Evolutionary conservation across 2,113 vertebrate genomes (phyloP).

Genomic region (Sylvilagus bachmani): DNA sequence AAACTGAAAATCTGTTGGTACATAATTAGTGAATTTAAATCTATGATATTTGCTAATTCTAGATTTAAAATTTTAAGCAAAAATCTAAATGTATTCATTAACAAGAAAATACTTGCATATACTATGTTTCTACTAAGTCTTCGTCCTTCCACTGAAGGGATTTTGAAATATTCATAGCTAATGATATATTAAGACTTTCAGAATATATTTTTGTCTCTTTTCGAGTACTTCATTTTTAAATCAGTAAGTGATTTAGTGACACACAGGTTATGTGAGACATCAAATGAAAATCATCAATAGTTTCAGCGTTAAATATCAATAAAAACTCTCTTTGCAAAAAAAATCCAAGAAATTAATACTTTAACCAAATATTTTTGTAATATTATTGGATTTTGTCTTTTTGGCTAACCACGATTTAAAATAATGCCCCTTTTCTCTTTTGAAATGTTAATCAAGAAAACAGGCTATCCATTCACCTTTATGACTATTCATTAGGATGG

Average conservation of each 20-base stretch:
- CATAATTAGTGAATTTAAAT: neutral
- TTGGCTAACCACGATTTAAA: neutral
- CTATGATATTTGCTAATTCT: neutral
- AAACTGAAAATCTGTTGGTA: neutral
- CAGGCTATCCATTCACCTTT: constrained; percentile 60
- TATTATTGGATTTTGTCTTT: constrained; percentile 16
- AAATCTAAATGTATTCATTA: neutral
- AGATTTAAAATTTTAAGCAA: neutral
- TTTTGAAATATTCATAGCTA: constrained; percentile 36
- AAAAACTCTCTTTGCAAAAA: neutral
- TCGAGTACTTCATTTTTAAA: constrained; percentile 12
- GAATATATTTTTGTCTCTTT: neutral
- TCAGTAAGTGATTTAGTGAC: neutral
- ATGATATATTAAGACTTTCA: neutral
- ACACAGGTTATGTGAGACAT: neutral
- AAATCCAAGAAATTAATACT: neutral
- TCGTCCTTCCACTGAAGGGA: neutral
- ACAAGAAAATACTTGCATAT: constrained; percentile 39
- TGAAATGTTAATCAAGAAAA: constrained; percentile 53
- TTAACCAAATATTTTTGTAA: neutral
- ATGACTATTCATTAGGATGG: constrained; percentile 74
- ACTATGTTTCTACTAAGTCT: constrained; percentile 7
- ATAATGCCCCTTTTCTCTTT: neutral
- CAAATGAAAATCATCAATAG: neutral
- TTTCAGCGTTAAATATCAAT: constrained; percentile 51